Conservation (phyloP, 2,797 vertebrate species). For the Microctenopoma steveboyesi region DNA sequence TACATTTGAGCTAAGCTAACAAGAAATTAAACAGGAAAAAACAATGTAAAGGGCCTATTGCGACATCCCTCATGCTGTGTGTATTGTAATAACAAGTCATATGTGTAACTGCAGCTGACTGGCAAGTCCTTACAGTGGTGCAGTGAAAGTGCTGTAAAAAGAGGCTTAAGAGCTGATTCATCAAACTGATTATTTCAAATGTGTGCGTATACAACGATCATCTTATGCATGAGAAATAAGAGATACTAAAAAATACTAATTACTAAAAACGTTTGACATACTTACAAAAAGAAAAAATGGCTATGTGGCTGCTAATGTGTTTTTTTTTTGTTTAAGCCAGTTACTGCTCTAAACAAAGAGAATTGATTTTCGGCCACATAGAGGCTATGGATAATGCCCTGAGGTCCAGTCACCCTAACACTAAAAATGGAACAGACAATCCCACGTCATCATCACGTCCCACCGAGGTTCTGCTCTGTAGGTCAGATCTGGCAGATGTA, state of each 20-base stretch:
- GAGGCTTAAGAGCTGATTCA: slow-evolving; percentile 38
- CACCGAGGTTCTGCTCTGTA: slow-evolving; percentile 25
- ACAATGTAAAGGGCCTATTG: neutral
- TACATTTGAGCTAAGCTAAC: neutral
- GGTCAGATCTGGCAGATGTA: slow-evolving; percentile 36
- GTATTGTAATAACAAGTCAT: slow-evolving; percentile 19
- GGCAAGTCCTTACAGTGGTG: slow-evolving; percentile 26
- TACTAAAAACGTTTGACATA: neutral
- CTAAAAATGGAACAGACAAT: slow-evolving; percentile 27
- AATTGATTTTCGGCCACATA: slow-evolving; percentile 73
- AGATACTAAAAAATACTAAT: slow-evolving; percentile 16
- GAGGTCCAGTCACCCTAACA: slow-evolving; percentile 55
- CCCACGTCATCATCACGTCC: neutral
- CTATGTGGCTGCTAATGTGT: slow-evolving; percentile 44
- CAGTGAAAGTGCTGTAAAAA: slow-evolving; percentile 7
- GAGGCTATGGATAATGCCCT: slow-evolving; percentile 70
- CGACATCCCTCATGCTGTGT: neutral
- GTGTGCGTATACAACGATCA: neutral
- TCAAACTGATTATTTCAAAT: slow-evolving; percentile 39
- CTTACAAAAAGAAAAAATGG: slow-evolving; percentile 24
- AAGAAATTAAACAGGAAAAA: slow-evolving; percentile 10
- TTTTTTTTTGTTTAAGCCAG: slow-evolving; percentile 54
- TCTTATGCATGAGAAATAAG: slow-evolving; percentile 15
- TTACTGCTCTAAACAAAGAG: slow-evolving; percentile 55
- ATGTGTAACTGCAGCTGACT: slow-evolving; percentile 12